Evolutionary conservation across 2,888 invertebrate species (phyloP), one percentile per base, ranked within the genome.

Genomic region (Nomada hirtipes): DNA sequence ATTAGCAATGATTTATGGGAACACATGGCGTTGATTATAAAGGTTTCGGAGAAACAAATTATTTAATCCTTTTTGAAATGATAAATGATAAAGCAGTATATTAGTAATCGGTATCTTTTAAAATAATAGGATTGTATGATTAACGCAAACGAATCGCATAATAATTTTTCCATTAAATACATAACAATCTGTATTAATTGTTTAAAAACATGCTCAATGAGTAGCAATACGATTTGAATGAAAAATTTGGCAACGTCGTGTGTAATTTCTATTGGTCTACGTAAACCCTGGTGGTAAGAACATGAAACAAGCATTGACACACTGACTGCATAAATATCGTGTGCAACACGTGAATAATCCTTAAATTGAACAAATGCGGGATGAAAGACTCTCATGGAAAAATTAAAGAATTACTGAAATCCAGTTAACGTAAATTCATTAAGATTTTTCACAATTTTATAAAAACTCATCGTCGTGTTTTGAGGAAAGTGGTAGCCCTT

Each of bases 281-380:
- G 61, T 55, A 65, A 52, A 15, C 79, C 11, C 87, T 88, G 61
- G 80, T 69, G 86, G 83, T 53, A 75, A 72, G 20, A 72, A 52
- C 60, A 55, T 23, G 71, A 52, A 82, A 86, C 84, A 76, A 81
- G 2, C 67, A 61, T 76, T 61, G 71, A 79, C 83, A 81, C 79
- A 83, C 76, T 81, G 85, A 84, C 84, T 74, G 76, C 74, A 84
- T 89, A 89, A 89, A 88, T 89, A 85, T 84, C 86, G 76, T 55
- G 50, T 78, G 88, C 84, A 88, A 88, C 86, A 86, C 86, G 82
- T 86, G 86, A 88, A 88, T 72, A 75, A 63, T 75, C 60, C 72
- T 70, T 71, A 60, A 86, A 84, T 78, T 68, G 65, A 44, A 71
- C 23, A 53, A 69, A 77, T 73, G 61, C 50, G 67, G 26, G 47